Base-by-base conservation (phyloP, 2,888 invertebrate species). In the Cancer borealis region DNA sequence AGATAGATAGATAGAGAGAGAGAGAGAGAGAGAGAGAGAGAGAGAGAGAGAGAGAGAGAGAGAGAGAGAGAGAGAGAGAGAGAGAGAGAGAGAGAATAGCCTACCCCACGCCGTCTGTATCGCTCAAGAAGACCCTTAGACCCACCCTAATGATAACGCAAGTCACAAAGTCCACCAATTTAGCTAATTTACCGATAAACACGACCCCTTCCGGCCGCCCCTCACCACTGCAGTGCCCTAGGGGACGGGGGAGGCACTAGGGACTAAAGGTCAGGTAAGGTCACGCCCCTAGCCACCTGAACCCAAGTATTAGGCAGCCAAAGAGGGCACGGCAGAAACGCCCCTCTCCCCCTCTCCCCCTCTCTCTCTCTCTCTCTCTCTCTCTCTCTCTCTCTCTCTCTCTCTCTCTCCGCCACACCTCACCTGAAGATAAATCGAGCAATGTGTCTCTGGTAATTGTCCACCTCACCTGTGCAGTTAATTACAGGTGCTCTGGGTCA, bases 181-280 rank as follows among this genome's bases (percentile, higher is more conserved):
- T 79, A 79, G 30, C 30, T 79, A 79, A 79, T 79, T 79, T 79
- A 30, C 26, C 79, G 79, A 79, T 79, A 79, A 79, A 79, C 30
- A 30, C 79, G 79, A 79, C 4, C 26, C 79, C 30, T 21, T 21
- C 26, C 30, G 30, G 10, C 79, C 26, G 12, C 30, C 21, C 79
- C 79, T 26, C 30, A 10, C 79, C 79, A 12, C 66, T 66, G 66
- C 66, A 66, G 66, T 21, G 66, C n/a, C 66, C n/a, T n/a, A 21
- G n/a, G 14, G n/a, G 66, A 21, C 66, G 21, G 6, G 4, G 66
- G n/a, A 17, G n/a, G 21, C 66, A n/a, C n/a, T n/a, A 66, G 30
- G 12, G 79, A 30, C 30, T 8, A 14, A 30, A 79, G 79, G 79
- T 79, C 79, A 79, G 21, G 4, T 73, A 79, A 79, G 79, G 79